phyloP scores from a whole-genome alignment of 2,888 invertebrate species.

The Trachelus stipa region DNA sequence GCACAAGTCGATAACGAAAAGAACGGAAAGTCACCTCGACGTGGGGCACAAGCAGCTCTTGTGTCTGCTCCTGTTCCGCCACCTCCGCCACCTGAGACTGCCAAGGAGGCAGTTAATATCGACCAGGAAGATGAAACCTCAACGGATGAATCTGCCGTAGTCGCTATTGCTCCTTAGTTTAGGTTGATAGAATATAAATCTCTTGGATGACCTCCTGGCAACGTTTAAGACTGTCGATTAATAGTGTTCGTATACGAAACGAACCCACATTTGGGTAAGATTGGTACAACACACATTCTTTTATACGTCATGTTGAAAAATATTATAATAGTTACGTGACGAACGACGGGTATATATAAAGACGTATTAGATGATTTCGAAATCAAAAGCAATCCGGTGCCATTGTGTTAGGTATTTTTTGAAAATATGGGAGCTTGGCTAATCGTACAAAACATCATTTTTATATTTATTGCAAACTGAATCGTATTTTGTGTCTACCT shows the following conservation, averaged over 20 bases:
- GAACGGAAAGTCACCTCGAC: slow-evolving; percentile 40
- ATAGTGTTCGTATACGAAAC: not conserved
- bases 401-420: not conserved
- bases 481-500: not conserved
- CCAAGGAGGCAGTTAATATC: slow-evolving; percentile 55
- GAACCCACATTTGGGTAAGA: not conserved
- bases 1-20: slow-evolving; percentile 69
- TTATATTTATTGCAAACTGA: not conserved
- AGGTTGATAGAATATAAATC: not conserved
- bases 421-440: not conserved
- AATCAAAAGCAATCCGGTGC: slow-evolving; percentile 8
- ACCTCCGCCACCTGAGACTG: slow-evolving; percentile 51
- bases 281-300: not conserved
- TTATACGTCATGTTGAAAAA: not conserved
- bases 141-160: slow-evolving; percentile 35
- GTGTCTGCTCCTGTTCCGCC: slow-evolving; percentile 18
- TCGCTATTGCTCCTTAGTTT: slow-evolving; percentile 33
- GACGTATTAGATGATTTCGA: not conserved
- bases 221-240: slow-evolving; percentile 5
- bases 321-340: not conserved
- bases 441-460: not conserved
- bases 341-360: not conserved
- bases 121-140: slow-evolving; percentile 50
- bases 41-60: slow-evolving; percentile 25
- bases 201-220: slow-evolving; percentile 5